Base-by-base conservation (phyloP, 2,113 vertebrate species). In the Vanacampus margaritifer region DNA sequence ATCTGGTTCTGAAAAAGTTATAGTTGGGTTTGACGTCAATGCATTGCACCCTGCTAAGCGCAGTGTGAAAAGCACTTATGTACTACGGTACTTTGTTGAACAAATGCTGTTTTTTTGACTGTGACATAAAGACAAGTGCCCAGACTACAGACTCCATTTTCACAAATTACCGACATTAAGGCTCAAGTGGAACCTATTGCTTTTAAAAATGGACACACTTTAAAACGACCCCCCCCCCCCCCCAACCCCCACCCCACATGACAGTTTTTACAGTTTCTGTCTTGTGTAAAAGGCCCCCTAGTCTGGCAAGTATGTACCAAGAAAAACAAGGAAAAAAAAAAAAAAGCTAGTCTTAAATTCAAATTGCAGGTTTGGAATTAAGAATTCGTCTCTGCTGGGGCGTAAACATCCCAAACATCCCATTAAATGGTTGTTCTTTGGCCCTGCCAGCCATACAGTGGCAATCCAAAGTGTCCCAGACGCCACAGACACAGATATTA, bases 401-500 rank as follows among this genome's bases (percentile, higher is more conserved):
- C 0, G 12, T 74, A 77, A 57, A 74, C 71, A 63, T 76, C 65
- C 71, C 53, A 73, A 80, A 78, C 72, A 61, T 80, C 41, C 16
- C 37, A 75, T 75, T 70, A 78, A 79, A 82, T 36, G 62, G 56
- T 65, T 50, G 17, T 71, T 73, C 71, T 82, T 67, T 67, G 7
- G 64, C 65, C 69, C 37, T 28, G 64, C 64, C 69, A 68, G 71
- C 54, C 69, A n/a, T 35, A 62, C 41, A 61, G 81, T 51, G 69
- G 65, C 71, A 48, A 61, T 67, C 73, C 71, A 80, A 60, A 71
- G 56, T 60, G 41, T 60, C 37, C 58, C 67, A 78, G 69, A 72
- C 71, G 32, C 65, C 78, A 75, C 78, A 79, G 43, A 71, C 73
- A 54, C 65, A 75, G 80, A 84, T 79, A 83, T 86, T 80, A 85